Conservation (phyloP, 1,140 invertebrate species). For the Cotesia typhae region DNA sequence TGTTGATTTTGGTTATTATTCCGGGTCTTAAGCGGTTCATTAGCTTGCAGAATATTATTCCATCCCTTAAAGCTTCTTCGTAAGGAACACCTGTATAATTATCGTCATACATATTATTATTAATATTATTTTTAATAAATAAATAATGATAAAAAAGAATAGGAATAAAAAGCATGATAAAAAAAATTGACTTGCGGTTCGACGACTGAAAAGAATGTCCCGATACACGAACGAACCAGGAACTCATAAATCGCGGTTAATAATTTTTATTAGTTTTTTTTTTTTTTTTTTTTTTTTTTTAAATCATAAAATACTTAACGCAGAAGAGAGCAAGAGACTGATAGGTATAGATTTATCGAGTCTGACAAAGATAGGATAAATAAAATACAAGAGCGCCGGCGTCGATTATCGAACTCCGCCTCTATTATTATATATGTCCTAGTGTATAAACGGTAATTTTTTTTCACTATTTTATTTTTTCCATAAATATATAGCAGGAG, state of each 20-base stretch:
- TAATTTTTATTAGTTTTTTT: conserved; percentile 32
- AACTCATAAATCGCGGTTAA: conserved; percentile 50
- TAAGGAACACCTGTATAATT: conserved; percentile 66
- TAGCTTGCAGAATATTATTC: conserved; percentile 81
- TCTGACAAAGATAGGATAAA: not conserved
- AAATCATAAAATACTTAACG: not conserved
- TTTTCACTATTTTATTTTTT: conserved; percentile 29
- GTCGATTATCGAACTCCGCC: conserved; percentile 35
- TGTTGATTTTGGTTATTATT: conserved; percentile 86
- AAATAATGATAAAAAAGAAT: conserved; percentile 8
- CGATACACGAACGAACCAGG: conserved; percentile 51
- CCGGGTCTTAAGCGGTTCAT: conserved; percentile 90
- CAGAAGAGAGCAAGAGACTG: not conserved
- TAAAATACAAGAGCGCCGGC: conserved; percentile 27
- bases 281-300: conserved; percentile 23
- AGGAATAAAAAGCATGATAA: not conserved
- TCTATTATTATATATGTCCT: not conserved
- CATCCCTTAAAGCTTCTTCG: conserved; percentile 85
- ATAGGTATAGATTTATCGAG: not conserved
- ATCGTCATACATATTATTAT: no score
- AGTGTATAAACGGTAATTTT: conserved; percentile 1
- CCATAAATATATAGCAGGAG: not conserved
- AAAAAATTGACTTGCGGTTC: not conserved
- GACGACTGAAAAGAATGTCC: conserved; percentile 51
- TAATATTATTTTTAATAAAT: conserved; percentile 22